phyloP scores from a whole-genome alignment of 2,797 vertebrate species.

The Tragopan temminckii region DNA sequence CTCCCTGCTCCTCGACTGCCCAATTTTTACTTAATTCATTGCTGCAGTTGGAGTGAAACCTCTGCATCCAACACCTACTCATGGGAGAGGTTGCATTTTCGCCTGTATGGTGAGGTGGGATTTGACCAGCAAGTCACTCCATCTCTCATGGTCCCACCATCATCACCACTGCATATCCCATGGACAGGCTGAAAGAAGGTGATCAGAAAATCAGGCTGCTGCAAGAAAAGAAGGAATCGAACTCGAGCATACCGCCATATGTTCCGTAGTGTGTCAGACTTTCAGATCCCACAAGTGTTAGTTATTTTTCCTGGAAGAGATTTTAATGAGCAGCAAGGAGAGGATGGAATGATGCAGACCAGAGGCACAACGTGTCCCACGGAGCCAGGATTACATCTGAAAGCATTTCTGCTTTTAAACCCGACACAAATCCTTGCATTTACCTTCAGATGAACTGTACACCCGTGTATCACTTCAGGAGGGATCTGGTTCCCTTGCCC shows the following conservation, averaged over 20 bases:
- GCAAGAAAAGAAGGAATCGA: background rate
- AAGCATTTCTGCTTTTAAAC: background rate
- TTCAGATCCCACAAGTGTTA: background rate
- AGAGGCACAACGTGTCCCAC: rapidly evolving
- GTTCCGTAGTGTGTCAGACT: background rate
- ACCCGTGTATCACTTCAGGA: background rate
- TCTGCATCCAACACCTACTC: background rate
- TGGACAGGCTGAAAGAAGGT: background rate
- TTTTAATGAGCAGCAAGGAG: background rate
- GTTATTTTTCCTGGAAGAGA: background rate
- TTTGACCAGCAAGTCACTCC: constrained; percentile 38
- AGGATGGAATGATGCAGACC: background rate
- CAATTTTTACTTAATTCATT: background rate
- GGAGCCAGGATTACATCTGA: background rate
- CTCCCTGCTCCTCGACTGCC: background rate
- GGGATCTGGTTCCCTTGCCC: background rate
- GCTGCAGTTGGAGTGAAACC: background rate
- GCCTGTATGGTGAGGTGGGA: background rate
- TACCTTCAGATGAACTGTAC: background rate
- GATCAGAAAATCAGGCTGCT: background rate
- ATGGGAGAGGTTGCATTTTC: background rate
- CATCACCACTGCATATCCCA: background rate
- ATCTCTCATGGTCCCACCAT: background rate
- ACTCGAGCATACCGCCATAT: background rate
- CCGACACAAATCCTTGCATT: background rate